Evolutionary conservation across 92 coral and sea anemone species (phyloP), one percentile per base, ranked within the genome.

Genomic region (Zoanthus sansibaricus): DNA sequence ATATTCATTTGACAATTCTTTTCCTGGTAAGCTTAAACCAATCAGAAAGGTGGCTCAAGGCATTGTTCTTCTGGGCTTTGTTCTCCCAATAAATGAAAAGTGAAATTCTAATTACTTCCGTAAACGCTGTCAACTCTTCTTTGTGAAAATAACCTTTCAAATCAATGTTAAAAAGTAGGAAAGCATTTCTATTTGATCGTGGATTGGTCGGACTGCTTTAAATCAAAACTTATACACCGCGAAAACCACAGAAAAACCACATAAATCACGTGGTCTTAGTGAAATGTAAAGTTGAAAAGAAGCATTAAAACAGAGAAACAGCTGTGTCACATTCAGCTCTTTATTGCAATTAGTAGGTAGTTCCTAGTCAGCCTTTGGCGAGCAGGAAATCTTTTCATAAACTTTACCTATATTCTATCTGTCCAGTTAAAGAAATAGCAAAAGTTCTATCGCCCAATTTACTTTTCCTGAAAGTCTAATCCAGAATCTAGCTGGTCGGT

Each of bases 61-160:
- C 94, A 80, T 93, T 91, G 92, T 94, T 91, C 87, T 86, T 82
- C 68, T 55, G 18, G 82, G 75, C 93, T 88, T 93, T 90, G 92
- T 91, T 89, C 90, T 52, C 89, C 73, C 90, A 91, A 91, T 93
- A 91, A 91, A 88, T 84, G 91, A 91, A 92, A 94, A 95, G 96
- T 93, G 98, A 95, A 95, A 95, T 93, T 90, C 91, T 93, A 95
- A 95, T 95, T 87, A 90, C 96, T 94, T 94, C 95, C 95, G 90
- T 87, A 86, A 85, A 89, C 79, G 89, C 91, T 91, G 93, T 91
- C 93, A 88, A 17, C 58, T 68, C 93, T 72, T 51, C 74, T 68
- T 49, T 66, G 85, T 80, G 61, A 80, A 80, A 80, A 44, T 33
- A 72, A 80, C 47, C 84, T 42, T 79, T 79, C 72, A 44, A 45